Conservation (phyloP, 2,113 vertebrate genomes). For the Halcyon malimbica region DNA sequence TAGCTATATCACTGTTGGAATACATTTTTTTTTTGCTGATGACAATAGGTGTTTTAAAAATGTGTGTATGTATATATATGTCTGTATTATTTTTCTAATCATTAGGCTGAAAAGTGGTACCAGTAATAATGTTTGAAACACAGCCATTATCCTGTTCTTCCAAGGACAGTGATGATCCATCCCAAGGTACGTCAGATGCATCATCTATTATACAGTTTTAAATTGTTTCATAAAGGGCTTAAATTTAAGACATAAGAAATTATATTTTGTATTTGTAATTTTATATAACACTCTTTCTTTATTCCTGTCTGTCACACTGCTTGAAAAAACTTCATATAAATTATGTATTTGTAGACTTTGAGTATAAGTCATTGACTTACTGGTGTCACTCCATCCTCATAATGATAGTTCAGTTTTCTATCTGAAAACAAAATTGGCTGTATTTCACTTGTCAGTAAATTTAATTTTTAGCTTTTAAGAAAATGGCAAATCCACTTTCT, state of each 20-base stretch:
- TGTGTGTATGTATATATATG: not conserved
- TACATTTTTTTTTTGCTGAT: not conserved
- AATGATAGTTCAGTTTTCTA: not conserved
- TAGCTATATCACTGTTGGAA: not conserved
- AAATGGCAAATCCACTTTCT: not conserved
- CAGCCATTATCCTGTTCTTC: not conserved
- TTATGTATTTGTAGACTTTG: not conserved
- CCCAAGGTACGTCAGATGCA: not conserved
- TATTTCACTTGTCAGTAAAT: not conserved
- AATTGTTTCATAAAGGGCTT: not conserved
- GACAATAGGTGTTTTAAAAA: not conserved
- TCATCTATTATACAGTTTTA: not conserved
- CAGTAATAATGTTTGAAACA: constrained; percentile 45
- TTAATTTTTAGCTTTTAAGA: not conserved
- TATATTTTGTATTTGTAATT: not conserved
- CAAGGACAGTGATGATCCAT: not conserved
- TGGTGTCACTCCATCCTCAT: not conserved
- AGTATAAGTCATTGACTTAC: not conserved
- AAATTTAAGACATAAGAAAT: not conserved
- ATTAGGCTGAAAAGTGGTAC: constrained; percentile 38
- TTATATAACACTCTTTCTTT: not conserved
- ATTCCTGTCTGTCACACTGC: not conserved
- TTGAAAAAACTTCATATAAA: not conserved
- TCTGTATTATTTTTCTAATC: constrained; percentile 8
- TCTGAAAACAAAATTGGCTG: not conserved